These are phyloP conservation scores for Melanotaenia pygmaea DNA, from an alignment of 2,797 vertebrate genomes.

Conservation along the genomic window DNA sequence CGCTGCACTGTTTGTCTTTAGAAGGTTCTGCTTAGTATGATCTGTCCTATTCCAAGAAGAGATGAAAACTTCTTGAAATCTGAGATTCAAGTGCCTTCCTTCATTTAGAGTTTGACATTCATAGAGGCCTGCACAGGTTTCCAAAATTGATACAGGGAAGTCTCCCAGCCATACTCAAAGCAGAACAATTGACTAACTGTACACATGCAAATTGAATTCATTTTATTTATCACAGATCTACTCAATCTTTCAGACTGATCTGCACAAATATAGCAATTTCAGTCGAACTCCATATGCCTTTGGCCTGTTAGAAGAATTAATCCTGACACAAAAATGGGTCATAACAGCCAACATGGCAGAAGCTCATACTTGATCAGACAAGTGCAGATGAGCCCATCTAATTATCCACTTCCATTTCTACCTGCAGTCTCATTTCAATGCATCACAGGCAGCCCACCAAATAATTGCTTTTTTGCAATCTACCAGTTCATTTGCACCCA, in stretches of 20 bases:
- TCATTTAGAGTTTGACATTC: constrained; percentile 50
- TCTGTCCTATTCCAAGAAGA: constrained; percentile 20
- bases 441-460: constrained; percentile 62
- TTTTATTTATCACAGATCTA: constrained; percentile 20
- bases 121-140: constrained; percentile 16
- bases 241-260: constrained; percentile 14
- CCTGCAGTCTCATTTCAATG: constrained; percentile 75
- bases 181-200: constrained; percentile 20
- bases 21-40: constrained; percentile 24
- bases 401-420: constrained; percentile 76
- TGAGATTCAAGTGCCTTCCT: constrained; percentile 26
- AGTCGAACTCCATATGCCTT: constrained; percentile 38
- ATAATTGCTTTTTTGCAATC: constrained; percentile 78
- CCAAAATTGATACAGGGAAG: constrained; percentile 21
- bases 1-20: constrained; percentile 38
- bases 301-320: constrained; percentile 21
- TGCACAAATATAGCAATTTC: constrained; percentile 17
- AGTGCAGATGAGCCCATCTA: constrained; percentile 48
- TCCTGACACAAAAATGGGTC: constrained; percentile 49
- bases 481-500: constrained; percentile 79
- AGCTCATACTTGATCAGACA: constrained; percentile 44
- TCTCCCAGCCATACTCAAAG: constrained; percentile 16
- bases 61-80: constrained; percentile 13
- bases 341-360: constrained; percentile 30
- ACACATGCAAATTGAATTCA: constrained; percentile 10